phyloP scores from a whole-genome alignment of 2,113 vertebrate genomes.

The Oreochromis niloticus region DNA sequence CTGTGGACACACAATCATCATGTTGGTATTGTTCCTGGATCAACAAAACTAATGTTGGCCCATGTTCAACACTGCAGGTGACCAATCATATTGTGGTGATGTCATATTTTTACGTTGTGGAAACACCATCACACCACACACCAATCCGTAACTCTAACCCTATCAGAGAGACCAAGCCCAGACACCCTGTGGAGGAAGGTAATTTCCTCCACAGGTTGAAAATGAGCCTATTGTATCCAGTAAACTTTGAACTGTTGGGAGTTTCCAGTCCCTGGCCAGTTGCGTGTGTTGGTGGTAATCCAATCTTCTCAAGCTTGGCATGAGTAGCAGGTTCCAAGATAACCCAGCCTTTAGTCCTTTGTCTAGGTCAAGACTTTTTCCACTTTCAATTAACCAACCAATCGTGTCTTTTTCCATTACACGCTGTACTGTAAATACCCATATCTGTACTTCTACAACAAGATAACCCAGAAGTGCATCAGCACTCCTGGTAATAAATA shows the following conservation, averaged over 20 bases:
- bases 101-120: background rate
- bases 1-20: background rate
- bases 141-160: fast-evolving
- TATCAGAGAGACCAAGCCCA: background rate
- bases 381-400: background rate
- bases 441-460: background rate
- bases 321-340: background rate
- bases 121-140: background rate
- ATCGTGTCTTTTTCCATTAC: background rate
- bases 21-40: background rate
- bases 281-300: background rate
- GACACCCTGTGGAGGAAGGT: background rate
- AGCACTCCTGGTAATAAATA: background rate
- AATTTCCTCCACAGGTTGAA: fast-evolving
- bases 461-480: background rate
- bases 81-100: background rate
- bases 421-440: background rate
- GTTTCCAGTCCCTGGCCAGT: background rate
- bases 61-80: background rate
- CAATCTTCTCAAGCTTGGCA: background rate
- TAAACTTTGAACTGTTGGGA: background rate
- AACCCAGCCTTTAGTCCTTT: background rate
- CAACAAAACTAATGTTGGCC: background rate
- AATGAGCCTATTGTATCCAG: background rate
- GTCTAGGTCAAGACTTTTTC: background rate